Evolutionary conservation across 2,797 vertebrate species (phyloP), one percentile per base, ranked within the genome.

Genomic region (Lepidocolaptes lacrymiger): DNA sequence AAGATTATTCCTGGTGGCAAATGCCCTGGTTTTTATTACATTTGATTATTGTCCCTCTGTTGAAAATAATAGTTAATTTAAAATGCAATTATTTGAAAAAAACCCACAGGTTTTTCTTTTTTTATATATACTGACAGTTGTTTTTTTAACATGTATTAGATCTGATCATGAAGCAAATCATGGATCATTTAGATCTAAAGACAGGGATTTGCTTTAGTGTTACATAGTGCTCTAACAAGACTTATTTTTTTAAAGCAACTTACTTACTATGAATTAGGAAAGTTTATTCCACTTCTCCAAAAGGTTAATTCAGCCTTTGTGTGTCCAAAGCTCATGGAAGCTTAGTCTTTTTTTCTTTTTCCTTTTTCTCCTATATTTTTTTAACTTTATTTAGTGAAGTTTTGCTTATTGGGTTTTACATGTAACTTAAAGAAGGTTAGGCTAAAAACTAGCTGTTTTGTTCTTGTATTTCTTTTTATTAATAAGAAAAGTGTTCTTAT

Each of bases 81-180:
- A 61, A 74, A 52, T 22, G 3, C 10, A 68, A 46, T 20, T 59
- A 6, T 52, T 82, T 80, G 6, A 21, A 66, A 69, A 90, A 78
- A 71, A 39, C 6, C 39, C 8, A 9, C 6, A 2, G 0, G 0
- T 0, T 5, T 39, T 71, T 32, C 12, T 7, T 71, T n/a, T 14
- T 63, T 63, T 74, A 56, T 27, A 21, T 27, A 5, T 15, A 56
- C 21, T 49, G 39, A 23, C 5, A 21, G 9, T 66, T 54, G 54
- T 11, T 82, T 10, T 62, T 82, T 51, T 69, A 27, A 7, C 3
- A 49, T 28, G 9, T 64, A 52, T 63, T 58, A 71, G 36, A 39
- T 79, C 15, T 79, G 36, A 49, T 63, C 16, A 26, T 87, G 24
- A 52, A 85, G 23, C 3, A 85, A 73, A 48, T 44, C 5, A 8